Evolutionary conservation across 2,888 invertebrate genomes (phyloP), one percentile per base, ranked within the genome.

Genomic region (Phaonia tiefii): DNA sequence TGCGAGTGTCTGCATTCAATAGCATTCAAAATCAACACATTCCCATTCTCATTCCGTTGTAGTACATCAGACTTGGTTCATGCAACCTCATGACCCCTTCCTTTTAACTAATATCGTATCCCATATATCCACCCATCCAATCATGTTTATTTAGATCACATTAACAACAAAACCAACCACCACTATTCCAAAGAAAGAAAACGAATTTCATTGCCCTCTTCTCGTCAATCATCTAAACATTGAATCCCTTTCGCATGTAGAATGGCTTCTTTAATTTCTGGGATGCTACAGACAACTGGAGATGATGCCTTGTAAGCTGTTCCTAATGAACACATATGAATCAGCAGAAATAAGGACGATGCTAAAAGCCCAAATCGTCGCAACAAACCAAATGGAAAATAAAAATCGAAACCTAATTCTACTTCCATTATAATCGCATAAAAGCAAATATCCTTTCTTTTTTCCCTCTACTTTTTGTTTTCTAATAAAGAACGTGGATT

Each of bases 341-440:
- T 81, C 81, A 78, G 81, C 78, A 70, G 65, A 80, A 73, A 44
- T 37, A 54, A 11, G 3, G 54, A 54, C 17, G n/a, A 46, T 8
- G 17, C 17, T 31, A 31, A 15, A 46, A 46, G 44, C 1, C 54
- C 11, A 22, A 46, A 54, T 54, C 22, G 22, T 25, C 20, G 54
- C 25, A 54, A 54, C 54, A 54, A 54, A 22, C 54, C 54, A 25
- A 63, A 63, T 20, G 63, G 42, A 11, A 15, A 22, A 37, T 37
- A 37, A 39, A 60, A 63, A 44, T 31, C 13, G 51, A 44, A 54
- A 56, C 44, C 20, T 54, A 69, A 46, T 60, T 49, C 65, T 75
- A 72, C 65, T 63, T 69, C 75, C 81, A 81, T 78, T 81, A 81
- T 81, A 81, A 81, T 78, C 78, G 69, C 75, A 81, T 81, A 75